phyloP scores from a whole-genome alignment of 2,888 invertebrate genomes.

The Heliconius ismenius region DNA sequence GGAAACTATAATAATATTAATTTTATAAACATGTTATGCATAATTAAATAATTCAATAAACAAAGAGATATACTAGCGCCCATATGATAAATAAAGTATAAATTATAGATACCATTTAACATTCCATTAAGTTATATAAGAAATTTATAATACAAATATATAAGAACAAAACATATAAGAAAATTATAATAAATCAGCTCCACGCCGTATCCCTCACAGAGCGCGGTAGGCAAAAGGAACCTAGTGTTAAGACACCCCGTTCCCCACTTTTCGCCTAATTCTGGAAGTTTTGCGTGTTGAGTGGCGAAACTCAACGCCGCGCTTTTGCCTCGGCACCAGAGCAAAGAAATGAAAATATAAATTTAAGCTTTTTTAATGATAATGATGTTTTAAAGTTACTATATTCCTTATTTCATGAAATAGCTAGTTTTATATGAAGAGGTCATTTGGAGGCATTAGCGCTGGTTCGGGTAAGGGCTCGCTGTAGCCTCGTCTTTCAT shows the following conservation, averaged over 20 bases:
- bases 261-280: too few relatives aligned
- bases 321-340: too few relatives aligned
- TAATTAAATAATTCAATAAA: conserved; percentile 2
- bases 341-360: too few relatives aligned
- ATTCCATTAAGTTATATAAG: neutral
- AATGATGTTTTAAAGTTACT: conserved; percentile 7
- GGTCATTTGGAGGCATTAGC: conserved; percentile 28
- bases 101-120: neutral
- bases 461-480: conserved; percentile 28
- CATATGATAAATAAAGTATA: neutral
- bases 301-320: too few relatives aligned
- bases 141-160: neutral
- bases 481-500: too few relatives aligned
- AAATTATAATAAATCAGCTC: too few relatives aligned
- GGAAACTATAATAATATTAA: conserved; percentile 5
- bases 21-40: conserved; percentile 3
- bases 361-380: neutral
- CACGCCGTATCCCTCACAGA: too few relatives aligned
- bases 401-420: conserved; percentile 6
- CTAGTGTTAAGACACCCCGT: too few relatives aligned
- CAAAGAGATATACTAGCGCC: neutral
- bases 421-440: conserved; percentile 28
- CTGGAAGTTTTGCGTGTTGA: too few relatives aligned
- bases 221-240: too few relatives aligned
- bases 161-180: too few relatives aligned